phyloP scores from a whole-genome alignment of 2,113 vertebrate genomes.

The Gymnarchus niloticus region DNA sequence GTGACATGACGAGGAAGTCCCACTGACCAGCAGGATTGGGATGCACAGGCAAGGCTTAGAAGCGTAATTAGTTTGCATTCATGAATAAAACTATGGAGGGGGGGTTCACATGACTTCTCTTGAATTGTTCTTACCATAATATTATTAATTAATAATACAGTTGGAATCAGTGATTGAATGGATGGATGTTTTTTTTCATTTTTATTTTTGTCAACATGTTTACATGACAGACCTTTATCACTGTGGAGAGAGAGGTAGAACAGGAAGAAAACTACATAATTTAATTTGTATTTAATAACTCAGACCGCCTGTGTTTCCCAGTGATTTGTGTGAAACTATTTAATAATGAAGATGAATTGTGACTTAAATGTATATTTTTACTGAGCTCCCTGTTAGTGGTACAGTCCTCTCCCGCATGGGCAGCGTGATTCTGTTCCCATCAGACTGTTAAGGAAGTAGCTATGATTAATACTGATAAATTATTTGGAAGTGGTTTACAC shows the following conservation, averaged over 20 bases:
- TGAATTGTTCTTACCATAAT: constrained; percentile 38
- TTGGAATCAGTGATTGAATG: constrained; percentile 46
- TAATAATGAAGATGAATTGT: constrained; percentile 27
- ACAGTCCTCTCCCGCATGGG: constrained; percentile 40
- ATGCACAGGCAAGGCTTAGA: constrained; percentile 25
- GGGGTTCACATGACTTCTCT: constrained; percentile 21
- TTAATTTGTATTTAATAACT: constrained; percentile 59
- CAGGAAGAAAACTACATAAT: constrained; percentile 44
- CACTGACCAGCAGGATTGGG: constrained; percentile 50
- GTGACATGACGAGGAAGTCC: constrained; percentile 62
- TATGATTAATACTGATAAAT: constrained; percentile 61
- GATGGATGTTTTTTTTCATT: constrained; percentile 55
- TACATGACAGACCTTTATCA: constrained; percentile 72
- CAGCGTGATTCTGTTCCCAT: constrained; percentile 51
- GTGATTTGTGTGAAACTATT: constrained; percentile 19
- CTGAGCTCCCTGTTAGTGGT: constrained; percentile 27
- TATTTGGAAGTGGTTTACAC: constrained; percentile 61
- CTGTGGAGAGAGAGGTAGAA: constrained; percentile 60
- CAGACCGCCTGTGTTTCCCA: constrained; percentile 27
- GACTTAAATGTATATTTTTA: constrained; percentile 41
- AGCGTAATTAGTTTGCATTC: constrained; percentile 27
- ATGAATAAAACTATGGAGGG: background rate
- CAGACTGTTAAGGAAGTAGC: constrained; percentile 67
- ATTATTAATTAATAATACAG: constrained; percentile 43
- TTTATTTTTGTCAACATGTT: constrained; percentile 67